Conservation (phyloP, 2,113 vertebrate genomes). For the Phalacrocorax brasilianus region DNA sequence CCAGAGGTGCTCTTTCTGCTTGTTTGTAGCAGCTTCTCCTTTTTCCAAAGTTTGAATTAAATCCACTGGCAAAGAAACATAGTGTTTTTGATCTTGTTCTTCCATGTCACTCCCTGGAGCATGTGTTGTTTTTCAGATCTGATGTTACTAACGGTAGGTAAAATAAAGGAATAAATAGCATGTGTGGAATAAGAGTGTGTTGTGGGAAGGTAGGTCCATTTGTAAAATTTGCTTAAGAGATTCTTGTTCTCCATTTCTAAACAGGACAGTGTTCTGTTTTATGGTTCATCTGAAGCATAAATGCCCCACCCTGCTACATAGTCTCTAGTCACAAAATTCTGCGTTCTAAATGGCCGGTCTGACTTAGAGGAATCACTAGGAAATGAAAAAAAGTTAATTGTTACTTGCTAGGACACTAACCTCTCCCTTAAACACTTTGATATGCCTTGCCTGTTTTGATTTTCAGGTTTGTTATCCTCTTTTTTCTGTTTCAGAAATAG, state of each 20-base stretch:
- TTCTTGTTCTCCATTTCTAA: neutral
- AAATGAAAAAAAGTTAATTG: neutral
- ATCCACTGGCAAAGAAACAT: neutral
- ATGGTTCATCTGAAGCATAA: neutral
- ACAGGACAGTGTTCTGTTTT: neutral
- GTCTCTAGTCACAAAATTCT: neutral
- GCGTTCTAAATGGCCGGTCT: neutral
- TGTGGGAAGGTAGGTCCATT: neutral
- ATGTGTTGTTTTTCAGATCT: neutral
- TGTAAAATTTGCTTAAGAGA: neutral
- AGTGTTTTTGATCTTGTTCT: neutral
- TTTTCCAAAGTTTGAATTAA: neutral
- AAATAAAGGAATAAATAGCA: neutral
- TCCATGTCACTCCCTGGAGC: neutral
- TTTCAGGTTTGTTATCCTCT: neutral
- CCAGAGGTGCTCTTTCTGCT: neutral
- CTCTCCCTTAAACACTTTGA: neutral
- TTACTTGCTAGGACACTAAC: neutral
- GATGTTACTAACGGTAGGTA: neutral
- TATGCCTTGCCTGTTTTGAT: neutral
- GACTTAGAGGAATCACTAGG: neutral
- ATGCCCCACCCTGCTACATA: neutral
- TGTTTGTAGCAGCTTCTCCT: neutral
- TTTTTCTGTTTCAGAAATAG: constrained; percentile 68
- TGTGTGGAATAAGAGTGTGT: neutral